Percentiles rank a stretch among this genome's conserved stretches.
Evolutionary conservation across 2,888 invertebrate genomes (phyloP).

Genomic region (Caenorhabditis sp.): DNA sequence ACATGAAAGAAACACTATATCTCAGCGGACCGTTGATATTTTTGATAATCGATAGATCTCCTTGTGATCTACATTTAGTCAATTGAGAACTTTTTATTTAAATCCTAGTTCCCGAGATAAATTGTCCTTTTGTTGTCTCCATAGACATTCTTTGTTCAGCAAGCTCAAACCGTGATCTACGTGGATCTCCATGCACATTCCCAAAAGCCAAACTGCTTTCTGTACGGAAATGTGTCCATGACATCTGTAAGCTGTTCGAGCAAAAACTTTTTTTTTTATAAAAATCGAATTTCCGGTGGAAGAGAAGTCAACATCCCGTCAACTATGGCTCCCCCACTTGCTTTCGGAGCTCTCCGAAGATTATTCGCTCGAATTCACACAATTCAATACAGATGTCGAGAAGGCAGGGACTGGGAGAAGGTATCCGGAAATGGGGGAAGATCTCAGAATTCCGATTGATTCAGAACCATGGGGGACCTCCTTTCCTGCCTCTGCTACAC

Average conservation of each 20-base stretch:
- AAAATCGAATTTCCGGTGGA: constrained; percentile 32
- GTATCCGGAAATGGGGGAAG: constrained; percentile 30
- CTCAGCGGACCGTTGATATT: not conserved
- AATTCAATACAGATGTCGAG: constrained; percentile 93
- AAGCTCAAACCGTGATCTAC: constrained; percentile 92
- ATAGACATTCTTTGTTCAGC: constrained; percentile 84
- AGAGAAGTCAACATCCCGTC: constrained; percentile 85
- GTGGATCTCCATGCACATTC: constrained; percentile 96
- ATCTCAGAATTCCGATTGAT: not conserved
- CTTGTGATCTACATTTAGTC: too few relatives aligned
- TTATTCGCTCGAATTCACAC: constrained; percentile 91
- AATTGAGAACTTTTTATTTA: too few relatives aligned
- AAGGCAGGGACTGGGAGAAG: constrained; percentile 91
- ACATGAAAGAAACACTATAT: not conserved
- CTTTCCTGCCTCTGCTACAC: constrained; percentile 78
- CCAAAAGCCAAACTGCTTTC: constrained; percentile 93
- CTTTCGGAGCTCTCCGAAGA: constrained; percentile 92
- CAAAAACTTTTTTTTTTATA: too few relatives aligned
- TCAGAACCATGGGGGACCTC: constrained; percentile 77
- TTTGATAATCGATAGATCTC: too few relatives aligned
- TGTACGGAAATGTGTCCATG: constrained; percentile 89
- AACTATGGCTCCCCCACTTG: constrained; percentile 95
- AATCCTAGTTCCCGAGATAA: too few relatives aligned
- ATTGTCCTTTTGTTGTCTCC: not conserved
- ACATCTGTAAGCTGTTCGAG: constrained; percentile 26